Percentiles rank a stretch among this genome's conserved stretches.
phyloP scores from a whole-genome alignment of 2,113 vertebrate species.

The Alouatta palliata region DNA sequence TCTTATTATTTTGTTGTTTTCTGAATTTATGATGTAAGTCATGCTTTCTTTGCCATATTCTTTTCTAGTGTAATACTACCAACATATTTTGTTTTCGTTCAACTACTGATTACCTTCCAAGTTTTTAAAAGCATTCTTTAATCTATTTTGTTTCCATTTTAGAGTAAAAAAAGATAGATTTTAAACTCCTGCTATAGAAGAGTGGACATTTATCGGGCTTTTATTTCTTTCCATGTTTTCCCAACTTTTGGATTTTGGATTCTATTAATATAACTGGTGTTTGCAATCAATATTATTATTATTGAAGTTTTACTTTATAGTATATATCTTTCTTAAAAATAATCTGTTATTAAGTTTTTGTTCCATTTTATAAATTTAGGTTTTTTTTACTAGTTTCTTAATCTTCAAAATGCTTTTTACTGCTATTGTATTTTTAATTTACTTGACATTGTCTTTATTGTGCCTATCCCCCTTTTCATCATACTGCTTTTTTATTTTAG shows the following conservation, averaged over 20 bases:
- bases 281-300: not conserved
- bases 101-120: not conserved
- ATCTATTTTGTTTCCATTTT: not conserved
- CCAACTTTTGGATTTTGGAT: not conserved
- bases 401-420: not conserved
- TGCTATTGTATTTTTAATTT: not conserved
- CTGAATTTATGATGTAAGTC: not conserved
- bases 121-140: not conserved
- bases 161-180: not conserved
- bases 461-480: not conserved
- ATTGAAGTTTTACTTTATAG: not conserved
- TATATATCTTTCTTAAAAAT: not conserved
- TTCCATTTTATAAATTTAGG: not conserved
- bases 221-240: not conserved
- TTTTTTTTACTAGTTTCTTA: not conserved
- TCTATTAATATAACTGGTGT: not conserved
- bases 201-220: not conserved
- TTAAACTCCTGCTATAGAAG: not conserved
- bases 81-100: not conserved
- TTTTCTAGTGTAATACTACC: not conserved
- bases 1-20: not conserved
- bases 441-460: not conserved
- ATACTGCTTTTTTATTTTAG: not conserved
- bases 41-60: not conserved
- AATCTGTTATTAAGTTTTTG: not conserved